phyloP scores from a whole-genome alignment of 2,888 invertebrate species.

The Cremastinae sp. region DNA sequence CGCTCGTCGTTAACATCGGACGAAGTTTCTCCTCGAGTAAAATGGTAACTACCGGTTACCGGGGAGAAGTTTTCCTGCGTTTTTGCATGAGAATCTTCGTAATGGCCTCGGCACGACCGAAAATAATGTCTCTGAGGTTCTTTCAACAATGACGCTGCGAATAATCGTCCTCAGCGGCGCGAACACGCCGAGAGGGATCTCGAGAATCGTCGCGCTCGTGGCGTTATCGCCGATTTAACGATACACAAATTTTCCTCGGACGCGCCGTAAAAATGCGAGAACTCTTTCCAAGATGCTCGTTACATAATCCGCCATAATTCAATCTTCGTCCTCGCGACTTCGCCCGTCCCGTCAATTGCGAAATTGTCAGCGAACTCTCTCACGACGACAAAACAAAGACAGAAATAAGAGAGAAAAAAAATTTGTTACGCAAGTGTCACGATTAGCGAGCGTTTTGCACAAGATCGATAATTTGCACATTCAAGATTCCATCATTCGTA shows the following conservation, averaged over 20 bases:
- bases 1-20: constrained; percentile 2
- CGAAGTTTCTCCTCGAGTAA: constrained; percentile 15
- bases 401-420: constrained; percentile 16
- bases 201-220: constrained; percentile 29
- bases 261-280: constrained; percentile 5
- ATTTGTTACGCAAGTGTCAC: constrained; percentile 43
- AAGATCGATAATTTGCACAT: constrained; percentile 43
- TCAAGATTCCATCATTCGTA: not conserved
- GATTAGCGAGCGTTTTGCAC: constrained; percentile 46
- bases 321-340: constrained; percentile 43
- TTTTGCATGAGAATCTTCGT: constrained; percentile 26
- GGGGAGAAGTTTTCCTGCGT: constrained; percentile 32
- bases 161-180: not conserved
- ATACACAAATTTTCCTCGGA: constrained; percentile 18
- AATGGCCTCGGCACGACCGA: constrained; percentile 29
- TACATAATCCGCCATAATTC: constrained; percentile 47
- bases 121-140: constrained; percentile 15
- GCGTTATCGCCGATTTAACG: constrained; percentile 30
- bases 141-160: not conserved
- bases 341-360: constrained; percentile 36
- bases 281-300: constrained; percentile 10
- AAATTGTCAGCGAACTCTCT: constrained; percentile 50
- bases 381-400: constrained; percentile 19
- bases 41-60: constrained; percentile 41
- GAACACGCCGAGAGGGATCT: not conserved